phyloP scores from a whole-genome alignment of 2,888 invertebrate genomes.

The Drosophila austrosaltans region DNA sequence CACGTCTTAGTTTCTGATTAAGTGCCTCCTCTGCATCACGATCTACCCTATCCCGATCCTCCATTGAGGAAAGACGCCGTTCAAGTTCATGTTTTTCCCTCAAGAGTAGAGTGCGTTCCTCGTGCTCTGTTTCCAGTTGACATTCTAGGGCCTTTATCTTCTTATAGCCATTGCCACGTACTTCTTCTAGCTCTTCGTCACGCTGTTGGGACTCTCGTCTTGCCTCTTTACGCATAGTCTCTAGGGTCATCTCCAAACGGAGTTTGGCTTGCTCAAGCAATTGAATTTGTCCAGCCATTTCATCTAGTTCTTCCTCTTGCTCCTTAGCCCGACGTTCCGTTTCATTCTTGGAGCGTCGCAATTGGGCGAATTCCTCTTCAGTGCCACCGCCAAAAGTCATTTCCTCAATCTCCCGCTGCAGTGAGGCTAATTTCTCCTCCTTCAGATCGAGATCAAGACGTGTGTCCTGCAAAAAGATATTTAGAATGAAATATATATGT shows the following conservation, averaged over 20 bases:
- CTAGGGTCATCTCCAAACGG: conserved; percentile 95
- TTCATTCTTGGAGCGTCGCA: conserved; percentile 93
- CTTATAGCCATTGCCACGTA: conserved; percentile 94
- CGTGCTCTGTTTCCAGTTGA: conserved; percentile 96
- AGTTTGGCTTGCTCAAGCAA: conserved; percentile 96
- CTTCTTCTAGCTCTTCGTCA: conserved; percentile 97
- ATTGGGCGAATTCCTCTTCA: conserved; percentile 92
- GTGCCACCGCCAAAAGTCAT: conserved; percentile 91
- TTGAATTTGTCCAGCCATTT: conserved; percentile 95
- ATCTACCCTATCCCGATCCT: conserved; percentile 90
- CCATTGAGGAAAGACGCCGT: conserved; percentile 90
- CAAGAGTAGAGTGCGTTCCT: conserved; percentile 92
- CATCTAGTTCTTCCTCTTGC: conserved; percentile 97
- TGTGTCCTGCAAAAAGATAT: conserved; percentile 86
- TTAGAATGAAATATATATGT: background rate
- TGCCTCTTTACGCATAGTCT: conserved; percentile 95
- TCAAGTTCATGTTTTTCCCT: conserved; percentile 97
- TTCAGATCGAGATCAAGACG: conserved; percentile 94
- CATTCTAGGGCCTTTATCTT: conserved; percentile 95
- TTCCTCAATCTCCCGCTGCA: conserved; percentile 94
- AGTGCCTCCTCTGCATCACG: conserved; percentile 89
- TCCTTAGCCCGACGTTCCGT: conserved; percentile 93
- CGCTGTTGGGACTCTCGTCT: conserved; percentile 94
- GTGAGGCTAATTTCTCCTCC: conserved; percentile 91
- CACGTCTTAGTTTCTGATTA: conserved; percentile 90